Evolutionary conservation across 64 coral and sea anemone genomes (phyloP), one percentile per base, ranked within the genome.

Genomic region (Montipora sp.): DNA sequence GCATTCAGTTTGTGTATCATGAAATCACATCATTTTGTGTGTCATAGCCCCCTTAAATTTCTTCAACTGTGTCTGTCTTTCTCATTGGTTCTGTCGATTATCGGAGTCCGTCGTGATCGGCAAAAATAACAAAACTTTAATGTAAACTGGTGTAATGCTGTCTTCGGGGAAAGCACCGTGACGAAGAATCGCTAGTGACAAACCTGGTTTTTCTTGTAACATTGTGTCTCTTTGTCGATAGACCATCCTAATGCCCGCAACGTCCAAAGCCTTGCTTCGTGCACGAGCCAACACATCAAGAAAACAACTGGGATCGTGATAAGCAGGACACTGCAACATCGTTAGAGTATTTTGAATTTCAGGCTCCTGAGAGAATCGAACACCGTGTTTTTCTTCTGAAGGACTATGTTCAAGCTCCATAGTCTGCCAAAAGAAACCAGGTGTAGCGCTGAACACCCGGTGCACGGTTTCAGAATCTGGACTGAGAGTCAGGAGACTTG

Each of bases 351-450:
- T 99, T 36, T 96, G 81, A 50, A 89, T 78, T 70, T 73, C 78
- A 16, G 89, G 83, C n/a, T 81, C 95, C 5, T 77, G 51, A 18
- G 44, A 80, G 16, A 88, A 36, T 15, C 87, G 90, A 36, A 36
- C 22, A 14, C 69, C 67, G 5, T 84, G 23, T 5, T 59, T 87
- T 5, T 77, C 75, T 27, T 88, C 77, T 0, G 75, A 50, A 0
- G 83, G 13, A 0, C 47, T 23, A 57, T 93, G 94, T 6, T 94
- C 89, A 6, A 94, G 51, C 69, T 94, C 94, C 59, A 79, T 80
- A 14, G 98, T 99, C 63, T 96, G 90, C 98, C 98, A 99, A 77
- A 91, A 99, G 85, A 99, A 99, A 2, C 89, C 89, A 24, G 90
- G 83, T 67, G 96, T 81, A 8, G 91, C 94, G 3, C 70, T 89